A percentile compares a stretch with the other conserved stretches of the same genome.
These are phyloP conservation scores for Arctocebus calabarensis DNA, from an alignment of 2,797 vertebrate species.

Conservation along the genomic window DNA sequence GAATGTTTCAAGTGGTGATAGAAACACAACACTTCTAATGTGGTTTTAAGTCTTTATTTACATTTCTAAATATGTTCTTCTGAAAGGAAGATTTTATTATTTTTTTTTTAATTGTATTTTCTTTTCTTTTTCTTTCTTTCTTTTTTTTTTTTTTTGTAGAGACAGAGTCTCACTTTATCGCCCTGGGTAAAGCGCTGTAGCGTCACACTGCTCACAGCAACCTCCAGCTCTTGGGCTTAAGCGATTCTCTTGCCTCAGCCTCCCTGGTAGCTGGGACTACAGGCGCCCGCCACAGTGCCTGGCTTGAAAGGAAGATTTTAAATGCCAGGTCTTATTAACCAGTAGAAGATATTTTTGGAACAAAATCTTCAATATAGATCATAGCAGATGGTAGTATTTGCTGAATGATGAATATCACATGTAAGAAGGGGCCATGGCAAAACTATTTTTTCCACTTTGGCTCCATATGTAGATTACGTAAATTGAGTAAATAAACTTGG, in stretches of 20 bases:
- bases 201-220: too few species aligned
- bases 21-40: background rate
- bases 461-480: background rate
- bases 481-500: constrained; percentile 54
- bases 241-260: too few species aligned
- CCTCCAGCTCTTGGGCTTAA: too few species aligned
- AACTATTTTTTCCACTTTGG: background rate
- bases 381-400: constrained; percentile 9
- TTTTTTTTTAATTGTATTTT: too few species aligned
- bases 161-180: too few species aligned
- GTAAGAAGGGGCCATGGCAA: constrained; percentile 24
- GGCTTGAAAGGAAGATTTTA: background rate
- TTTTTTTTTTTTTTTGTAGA: too few species aligned
- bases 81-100: background rate
- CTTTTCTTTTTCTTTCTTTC: too few species aligned
- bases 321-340: background rate
- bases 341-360: background rate
- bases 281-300: too few species aligned
- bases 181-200: too few species aligned
- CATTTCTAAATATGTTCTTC: background rate
- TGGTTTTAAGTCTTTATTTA: background rate
- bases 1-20: background rate
- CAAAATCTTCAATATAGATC: background rate
- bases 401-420: background rate
- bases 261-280: too few species aligned